Evolutionary conservation across 2,888 invertebrate species (phyloP).

Genomic region (Miltochrista miniata): DNA sequence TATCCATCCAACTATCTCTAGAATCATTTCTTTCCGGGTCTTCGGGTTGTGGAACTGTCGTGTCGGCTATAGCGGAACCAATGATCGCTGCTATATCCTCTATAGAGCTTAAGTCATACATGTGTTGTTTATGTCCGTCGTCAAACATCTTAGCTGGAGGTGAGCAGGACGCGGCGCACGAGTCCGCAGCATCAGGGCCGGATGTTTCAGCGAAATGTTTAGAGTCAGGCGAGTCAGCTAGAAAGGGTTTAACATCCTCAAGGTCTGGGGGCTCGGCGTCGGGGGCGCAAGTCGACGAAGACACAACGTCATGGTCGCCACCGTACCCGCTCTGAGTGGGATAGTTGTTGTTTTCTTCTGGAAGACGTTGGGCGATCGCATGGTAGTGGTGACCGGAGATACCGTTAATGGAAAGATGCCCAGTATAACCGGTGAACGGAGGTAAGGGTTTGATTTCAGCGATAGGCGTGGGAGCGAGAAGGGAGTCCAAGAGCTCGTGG

Average conservation of each 20-base stretch:
- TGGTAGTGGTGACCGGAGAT: slow-evolving; percentile 95
- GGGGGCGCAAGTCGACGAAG: slow-evolving; percentile 88
- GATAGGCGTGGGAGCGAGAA: slow-evolving; percentile 86
- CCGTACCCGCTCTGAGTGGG: slow-evolving; percentile 85
- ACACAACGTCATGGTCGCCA: slow-evolving; percentile 88
- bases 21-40: slow-evolving; percentile 89
- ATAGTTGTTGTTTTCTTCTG: slow-evolving; percentile 89
- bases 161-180: slow-evolving; percentile 80
- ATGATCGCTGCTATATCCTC: slow-evolving; percentile 94
- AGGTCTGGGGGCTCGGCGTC: slow-evolving; percentile 85
- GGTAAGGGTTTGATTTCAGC: slow-evolving; percentile 93
- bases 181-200: slow-evolving; percentile 84
- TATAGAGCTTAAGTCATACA: slow-evolving; percentile 89
- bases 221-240: slow-evolving; percentile 76
- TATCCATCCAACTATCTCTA: slow-evolving; percentile 93
- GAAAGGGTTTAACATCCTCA: slow-evolving; percentile 85
- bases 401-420: slow-evolving; percentile 93
- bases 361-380: slow-evolving; percentile 90
- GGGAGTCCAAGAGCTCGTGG: slow-evolving; percentile 89
- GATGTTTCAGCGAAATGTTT: slow-evolving; percentile 79
- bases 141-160: slow-evolving; percentile 79
- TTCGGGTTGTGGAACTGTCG: slow-evolving; percentile 90
- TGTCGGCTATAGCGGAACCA: slow-evolving; percentile 94
- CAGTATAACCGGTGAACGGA: slow-evolving; percentile 93
- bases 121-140: slow-evolving; percentile 81